A percentile compares a stretch with the other conserved stretches of the same genome.
Evolutionary conservation across 2,797 vertebrate species (phyloP).

Genomic region (Lepidocolaptes lacrymiger): DNA sequence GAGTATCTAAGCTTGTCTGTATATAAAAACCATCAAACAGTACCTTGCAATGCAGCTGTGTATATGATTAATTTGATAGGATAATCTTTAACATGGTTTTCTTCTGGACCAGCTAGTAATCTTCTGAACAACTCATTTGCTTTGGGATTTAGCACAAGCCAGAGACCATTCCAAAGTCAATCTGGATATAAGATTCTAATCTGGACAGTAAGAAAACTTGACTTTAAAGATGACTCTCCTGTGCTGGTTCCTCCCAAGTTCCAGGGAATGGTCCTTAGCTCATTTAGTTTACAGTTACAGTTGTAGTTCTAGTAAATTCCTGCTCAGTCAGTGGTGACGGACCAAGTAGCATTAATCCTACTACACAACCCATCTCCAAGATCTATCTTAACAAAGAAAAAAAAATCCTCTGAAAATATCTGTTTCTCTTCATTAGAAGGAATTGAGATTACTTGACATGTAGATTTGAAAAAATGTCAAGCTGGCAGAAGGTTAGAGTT

Average conservation of each 20-base stretch:
- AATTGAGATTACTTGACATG: neutral
- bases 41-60: neutral
- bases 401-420: neutral
- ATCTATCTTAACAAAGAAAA: neutral
- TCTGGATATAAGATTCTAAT: neutral
- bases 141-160: neutral
- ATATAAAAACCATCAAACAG: neutral
- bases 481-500: neutral
- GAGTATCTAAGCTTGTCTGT: neutral
- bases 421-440: neutral
- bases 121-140: neutral
- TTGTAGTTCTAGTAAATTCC: neutral
- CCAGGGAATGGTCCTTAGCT: neutral
- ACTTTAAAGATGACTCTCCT: neutral
- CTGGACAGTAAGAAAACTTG: neutral
- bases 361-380: neutral
- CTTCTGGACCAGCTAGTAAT: neutral
- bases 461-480: neutral
- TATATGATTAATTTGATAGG: neutral
- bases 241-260: neutral
- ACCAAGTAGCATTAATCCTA: neutral
- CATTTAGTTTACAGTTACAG: neutral
- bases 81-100: neutral
- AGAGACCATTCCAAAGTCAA: neutral
- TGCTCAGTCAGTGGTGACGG: neutral